Evolutionary conservation across 2,888 invertebrate genomes (phyloP).

Genomic region (Euproctis similis): DNA sequence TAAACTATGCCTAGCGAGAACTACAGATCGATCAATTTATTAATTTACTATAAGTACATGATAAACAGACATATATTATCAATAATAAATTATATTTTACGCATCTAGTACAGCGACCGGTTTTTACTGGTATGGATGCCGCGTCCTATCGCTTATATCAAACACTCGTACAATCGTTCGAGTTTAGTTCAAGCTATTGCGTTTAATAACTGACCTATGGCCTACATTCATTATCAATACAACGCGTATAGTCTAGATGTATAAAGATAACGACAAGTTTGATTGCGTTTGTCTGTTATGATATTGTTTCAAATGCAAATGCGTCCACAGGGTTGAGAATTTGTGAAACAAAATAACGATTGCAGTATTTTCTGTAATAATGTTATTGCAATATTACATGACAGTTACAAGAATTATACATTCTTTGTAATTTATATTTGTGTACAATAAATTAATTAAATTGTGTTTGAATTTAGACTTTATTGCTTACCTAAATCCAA

Average conservation of each 20-base stretch:
- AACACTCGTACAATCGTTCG: constrained; percentile 15
- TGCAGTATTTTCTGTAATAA: too few relatives aligned
- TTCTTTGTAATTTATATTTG: too few relatives aligned
- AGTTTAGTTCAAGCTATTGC: constrained; percentile 37
- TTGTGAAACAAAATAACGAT: too few relatives aligned
- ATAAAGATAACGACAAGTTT: constrained; percentile 31
- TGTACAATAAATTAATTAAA: too few relatives aligned
- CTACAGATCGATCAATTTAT: too few relatives aligned
- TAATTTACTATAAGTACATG: too few relatives aligned
- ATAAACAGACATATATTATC: constrained; percentile 7
- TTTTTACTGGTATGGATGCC: constrained; percentile 10
- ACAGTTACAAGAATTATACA: too few relatives aligned
- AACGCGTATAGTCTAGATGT: constrained; percentile 57
- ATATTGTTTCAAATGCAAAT: constrained; percentile 5
- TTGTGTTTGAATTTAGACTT: too few relatives aligned
- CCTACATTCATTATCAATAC: constrained; percentile 42
- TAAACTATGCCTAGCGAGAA: too few relatives aligned
- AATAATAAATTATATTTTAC: constrained; percentile 16
- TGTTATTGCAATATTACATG: too few relatives aligned
- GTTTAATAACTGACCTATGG: constrained; percentile 59
- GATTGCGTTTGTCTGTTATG: constrained; percentile 18
- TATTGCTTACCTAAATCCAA: too few relatives aligned
- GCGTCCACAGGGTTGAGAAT: constrained; percentile 2
- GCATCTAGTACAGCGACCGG: constrained; percentile 10
- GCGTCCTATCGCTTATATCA: constrained; percentile 19